These are phyloP conservation scores for Anguilla pacifica DNA, from an alignment of 2,797 vertebrate species.

Conservation along the genomic window DNA sequence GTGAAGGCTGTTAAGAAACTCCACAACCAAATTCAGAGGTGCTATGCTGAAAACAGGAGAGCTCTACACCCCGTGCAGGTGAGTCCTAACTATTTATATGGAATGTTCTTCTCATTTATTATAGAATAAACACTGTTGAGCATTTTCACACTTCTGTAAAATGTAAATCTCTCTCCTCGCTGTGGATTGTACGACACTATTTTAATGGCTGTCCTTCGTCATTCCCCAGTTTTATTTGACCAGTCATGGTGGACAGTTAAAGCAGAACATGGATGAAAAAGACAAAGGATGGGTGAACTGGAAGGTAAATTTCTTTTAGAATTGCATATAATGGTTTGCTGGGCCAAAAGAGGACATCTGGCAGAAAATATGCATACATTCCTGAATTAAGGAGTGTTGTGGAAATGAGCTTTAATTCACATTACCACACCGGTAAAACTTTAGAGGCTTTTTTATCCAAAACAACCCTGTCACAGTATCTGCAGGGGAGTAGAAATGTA, in stretches of 20 bases:
- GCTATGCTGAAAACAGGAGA: conserved; percentile 92
- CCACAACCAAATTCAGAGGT: conserved; percentile 96
- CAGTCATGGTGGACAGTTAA: conserved; percentile 90
- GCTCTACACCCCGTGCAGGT: conserved; percentile 89
- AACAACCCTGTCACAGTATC: not conserved
- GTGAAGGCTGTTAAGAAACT: conserved; percentile 91
- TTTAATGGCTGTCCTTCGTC: not conserved
- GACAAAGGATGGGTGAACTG: conserved; percentile 98
- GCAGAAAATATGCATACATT: not conserved
- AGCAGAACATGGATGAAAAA: conserved; percentile 92
- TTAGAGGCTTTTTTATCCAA: not conserved
- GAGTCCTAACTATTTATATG: conserved; percentile 35
- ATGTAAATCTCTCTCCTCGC: not conserved
- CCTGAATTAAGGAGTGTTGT: not conserved
- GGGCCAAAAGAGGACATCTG: not conserved
- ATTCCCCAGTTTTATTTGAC: conserved; percentile 86
- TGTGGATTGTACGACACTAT: not conserved
- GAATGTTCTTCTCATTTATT: not conserved
- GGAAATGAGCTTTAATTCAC: not conserved
- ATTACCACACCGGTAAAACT: not conserved
- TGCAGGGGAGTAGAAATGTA: not conserved
- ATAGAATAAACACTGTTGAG: not conserved
- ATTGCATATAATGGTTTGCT: not conserved
- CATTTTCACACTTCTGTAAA: not conserved
- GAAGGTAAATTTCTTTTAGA: conserved; percentile 78